phyloP scores from a whole-genome alignment of 1,140 invertebrate species.

The Danaus plexippus region DNA sequence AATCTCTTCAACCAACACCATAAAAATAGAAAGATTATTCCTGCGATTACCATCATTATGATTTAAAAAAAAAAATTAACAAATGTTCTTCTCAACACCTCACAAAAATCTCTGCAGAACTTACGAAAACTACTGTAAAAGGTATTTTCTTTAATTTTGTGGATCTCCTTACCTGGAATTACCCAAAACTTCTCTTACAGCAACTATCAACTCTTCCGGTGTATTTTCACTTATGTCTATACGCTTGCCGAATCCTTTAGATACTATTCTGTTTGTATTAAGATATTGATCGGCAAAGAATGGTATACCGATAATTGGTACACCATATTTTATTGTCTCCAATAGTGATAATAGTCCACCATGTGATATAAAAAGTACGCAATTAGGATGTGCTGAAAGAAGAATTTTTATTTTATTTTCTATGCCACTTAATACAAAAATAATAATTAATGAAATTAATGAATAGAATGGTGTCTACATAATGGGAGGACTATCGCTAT shows the following conservation, averaged over 20 bases:
- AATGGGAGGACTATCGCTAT: too few relatives aligned
- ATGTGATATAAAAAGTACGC: conserved; percentile 78
- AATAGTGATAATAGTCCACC: conserved; percentile 78
- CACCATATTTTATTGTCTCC: conserved; percentile 77
- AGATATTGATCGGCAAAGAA: conserved; percentile 76
- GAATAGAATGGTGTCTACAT: too few relatives aligned
- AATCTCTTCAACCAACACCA: too few relatives aligned
- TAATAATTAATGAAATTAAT: too few relatives aligned
- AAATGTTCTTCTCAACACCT: too few relatives aligned
- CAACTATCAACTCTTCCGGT: conserved; percentile 12
- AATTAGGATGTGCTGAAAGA: conserved; percentile 77
- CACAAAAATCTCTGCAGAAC: too few relatives aligned
- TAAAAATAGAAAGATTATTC: too few relatives aligned
- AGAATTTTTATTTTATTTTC: conserved; percentile 8
- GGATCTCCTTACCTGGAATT: conserved; percentile 24
- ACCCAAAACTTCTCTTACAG: conserved; percentile 13
- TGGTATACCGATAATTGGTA: conserved; percentile 78
- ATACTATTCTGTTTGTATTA: conserved; percentile 51
- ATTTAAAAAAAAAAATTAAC: too few relatives aligned
- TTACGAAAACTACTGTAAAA: too few relatives aligned
- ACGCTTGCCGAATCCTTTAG: conserved; percentile 30
- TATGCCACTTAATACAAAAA: too few relatives aligned
- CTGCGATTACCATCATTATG: too few relatives aligned
- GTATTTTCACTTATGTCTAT: conserved; percentile 16
- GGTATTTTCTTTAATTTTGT: too few relatives aligned